Conservation (phyloP, 2,113 vertebrate genomes). For the Galemys pyrenaicus region DNA sequence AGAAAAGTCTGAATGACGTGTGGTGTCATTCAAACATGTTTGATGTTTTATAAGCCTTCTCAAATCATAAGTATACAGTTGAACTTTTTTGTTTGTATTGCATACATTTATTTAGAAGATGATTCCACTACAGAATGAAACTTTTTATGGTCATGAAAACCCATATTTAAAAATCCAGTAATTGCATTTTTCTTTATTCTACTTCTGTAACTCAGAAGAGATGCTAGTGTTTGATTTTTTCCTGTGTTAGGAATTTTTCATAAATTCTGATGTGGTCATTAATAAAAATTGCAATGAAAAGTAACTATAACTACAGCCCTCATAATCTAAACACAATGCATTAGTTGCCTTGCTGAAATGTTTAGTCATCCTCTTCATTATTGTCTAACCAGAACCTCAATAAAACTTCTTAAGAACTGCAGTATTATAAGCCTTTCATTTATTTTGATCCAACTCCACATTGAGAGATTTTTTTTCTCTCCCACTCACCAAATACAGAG, state of each 20-base stretch:
- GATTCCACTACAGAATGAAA: neutral
- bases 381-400: slow-evolving; percentile 21
- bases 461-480: slow-evolving; percentile 90
- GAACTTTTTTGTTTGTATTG: neutral
- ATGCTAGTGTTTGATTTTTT: neutral
- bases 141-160: neutral
- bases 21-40: neutral
- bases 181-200: slow-evolving; percentile 1
- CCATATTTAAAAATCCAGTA: neutral
- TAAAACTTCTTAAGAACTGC: slow-evolving; percentile 38
- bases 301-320: neutral
- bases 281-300: neutral
- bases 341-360: neutral
- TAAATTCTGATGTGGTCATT: neutral
- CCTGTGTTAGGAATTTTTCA: neutral
- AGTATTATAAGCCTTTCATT: slow-evolving; percentile 89
- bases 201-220: neutral
- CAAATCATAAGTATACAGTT: neutral
- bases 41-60: neutral
- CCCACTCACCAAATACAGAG: slow-evolving; percentile 90
- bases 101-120: neutral
- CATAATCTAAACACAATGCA: slow-evolving; percentile 33
- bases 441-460: slow-evolving; percentile 88
- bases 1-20: neutral
- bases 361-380: neutral